Conservation (phyloP, 2,888 invertebrate species). For the Chironomus riparius region DNA sequence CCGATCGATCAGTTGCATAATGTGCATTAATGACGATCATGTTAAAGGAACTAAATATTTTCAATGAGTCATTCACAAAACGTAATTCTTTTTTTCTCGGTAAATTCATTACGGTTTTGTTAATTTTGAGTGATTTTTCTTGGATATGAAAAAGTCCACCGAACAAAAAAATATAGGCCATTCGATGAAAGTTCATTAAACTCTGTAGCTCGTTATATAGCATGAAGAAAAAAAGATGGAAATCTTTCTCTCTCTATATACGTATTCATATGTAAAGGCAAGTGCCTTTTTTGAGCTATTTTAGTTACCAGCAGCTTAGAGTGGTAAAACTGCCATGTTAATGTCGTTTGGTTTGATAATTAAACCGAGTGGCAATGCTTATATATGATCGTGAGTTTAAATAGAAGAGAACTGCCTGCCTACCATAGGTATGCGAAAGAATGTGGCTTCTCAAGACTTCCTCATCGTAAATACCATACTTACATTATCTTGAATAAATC, state of each 20-base stretch:
- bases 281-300: neutral
- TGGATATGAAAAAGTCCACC: too few relatives aligned
- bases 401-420: too few relatives aligned
- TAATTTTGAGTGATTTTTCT: too few relatives aligned
- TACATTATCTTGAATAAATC: too few relatives aligned
- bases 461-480: too few relatives aligned
- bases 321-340: neutral
- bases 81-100: neutral
- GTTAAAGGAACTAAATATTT: neutral
- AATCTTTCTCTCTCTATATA: neutral
- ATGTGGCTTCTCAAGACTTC: too few relatives aligned
- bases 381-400: too few relatives aligned
- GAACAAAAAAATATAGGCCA: neutral
- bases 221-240: neutral
- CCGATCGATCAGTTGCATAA: neutral
- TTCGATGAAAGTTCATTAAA: neutral
- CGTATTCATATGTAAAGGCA: neutral
- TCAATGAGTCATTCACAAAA: neutral
- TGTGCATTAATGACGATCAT: neutral
- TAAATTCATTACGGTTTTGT: neutral
- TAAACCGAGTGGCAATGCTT: neutral
- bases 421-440: too few relatives aligned
- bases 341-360: neutral
- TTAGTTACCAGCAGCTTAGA: neutral
- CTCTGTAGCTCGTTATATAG: neutral